phyloP scores from a whole-genome alignment of 2,888 invertebrate species.

The Dicycla oo region DNA sequence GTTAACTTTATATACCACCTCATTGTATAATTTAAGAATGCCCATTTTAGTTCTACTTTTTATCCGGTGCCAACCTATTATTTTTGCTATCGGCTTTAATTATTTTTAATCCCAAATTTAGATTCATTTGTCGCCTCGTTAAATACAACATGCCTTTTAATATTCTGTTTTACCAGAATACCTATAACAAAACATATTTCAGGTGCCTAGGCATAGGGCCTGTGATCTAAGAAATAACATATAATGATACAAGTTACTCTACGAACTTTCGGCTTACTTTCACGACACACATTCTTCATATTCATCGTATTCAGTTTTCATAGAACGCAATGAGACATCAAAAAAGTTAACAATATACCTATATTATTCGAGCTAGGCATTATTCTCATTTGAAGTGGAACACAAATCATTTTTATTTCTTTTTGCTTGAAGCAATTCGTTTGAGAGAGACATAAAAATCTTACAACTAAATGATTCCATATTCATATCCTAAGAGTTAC shows the following conservation, averaged over 20 bases:
- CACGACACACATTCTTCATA: constrained; percentile 18
- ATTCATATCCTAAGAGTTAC: constrained; percentile 70
- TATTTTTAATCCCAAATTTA: too few species aligned
- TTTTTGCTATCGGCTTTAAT: too few species aligned
- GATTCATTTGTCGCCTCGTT: too few species aligned
- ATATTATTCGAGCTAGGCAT: constrained; percentile 48
- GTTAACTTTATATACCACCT: too few species aligned
- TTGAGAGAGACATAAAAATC: constrained; percentile 67
- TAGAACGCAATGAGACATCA: constrained; percentile 33
- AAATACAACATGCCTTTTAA: too few species aligned
- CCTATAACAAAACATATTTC: neutral
- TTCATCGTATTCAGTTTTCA: constrained; percentile 28
- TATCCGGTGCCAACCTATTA: too few species aligned
- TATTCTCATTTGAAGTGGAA: constrained; percentile 42
- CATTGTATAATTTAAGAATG: too few species aligned
- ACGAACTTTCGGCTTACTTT: constrained; percentile 27
- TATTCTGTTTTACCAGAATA: neutral
- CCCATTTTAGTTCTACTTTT: too few species aligned
- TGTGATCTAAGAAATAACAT: constrained; percentile 19
- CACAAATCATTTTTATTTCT: constrained; percentile 66
- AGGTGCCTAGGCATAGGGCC: neutral
- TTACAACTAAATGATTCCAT: constrained; percentile 70
- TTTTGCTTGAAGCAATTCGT: constrained; percentile 57
- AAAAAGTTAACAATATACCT: constrained; percentile 48
- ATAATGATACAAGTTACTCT: constrained; percentile 28